phyloP scores from a whole-genome alignment of 2,888 invertebrate genomes.

The Drosophila limbata region DNA sequence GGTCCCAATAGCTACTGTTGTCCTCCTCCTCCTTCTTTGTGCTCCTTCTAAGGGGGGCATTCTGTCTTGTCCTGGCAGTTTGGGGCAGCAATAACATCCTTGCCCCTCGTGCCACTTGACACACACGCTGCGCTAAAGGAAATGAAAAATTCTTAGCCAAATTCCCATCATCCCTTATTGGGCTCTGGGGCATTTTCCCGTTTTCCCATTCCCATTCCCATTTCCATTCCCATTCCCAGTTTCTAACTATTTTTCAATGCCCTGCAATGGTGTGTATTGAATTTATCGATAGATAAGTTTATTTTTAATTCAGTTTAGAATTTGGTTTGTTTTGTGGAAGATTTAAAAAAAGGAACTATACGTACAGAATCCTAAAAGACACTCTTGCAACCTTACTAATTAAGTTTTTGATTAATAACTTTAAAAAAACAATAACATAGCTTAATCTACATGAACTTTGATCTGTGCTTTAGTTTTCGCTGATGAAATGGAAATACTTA shows the following conservation, averaged over 20 bases:
- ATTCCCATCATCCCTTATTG: slow-evolving; percentile 81
- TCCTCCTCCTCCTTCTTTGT: neutral
- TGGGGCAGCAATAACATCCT: slow-evolving; percentile 48
- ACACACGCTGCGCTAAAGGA: slow-evolving; percentile 63
- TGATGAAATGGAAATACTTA: too few species aligned
- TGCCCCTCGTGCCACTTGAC: slow-evolving; percentile 41
- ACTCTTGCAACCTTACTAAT: too few species aligned
- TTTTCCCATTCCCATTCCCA: slow-evolving; percentile 9
- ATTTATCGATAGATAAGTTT: neutral
- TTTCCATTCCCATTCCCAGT: slow-evolving; percentile 7
- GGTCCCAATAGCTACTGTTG: slow-evolving; percentile 11
- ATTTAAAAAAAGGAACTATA: too few species aligned
- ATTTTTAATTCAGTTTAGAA: too few species aligned
- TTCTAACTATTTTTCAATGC: slow-evolving; percentile 26
- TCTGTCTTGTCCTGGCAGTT: slow-evolving; percentile 4
- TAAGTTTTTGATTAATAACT: too few species aligned
- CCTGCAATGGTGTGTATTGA: slow-evolving; percentile 2
- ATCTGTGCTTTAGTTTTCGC: too few species aligned
- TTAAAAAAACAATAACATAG: too few species aligned
- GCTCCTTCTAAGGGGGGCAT: neutral
- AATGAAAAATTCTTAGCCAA: slow-evolving; percentile 79
- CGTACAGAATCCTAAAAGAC: too few species aligned
- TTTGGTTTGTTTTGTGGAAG: too few species aligned
- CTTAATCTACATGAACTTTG: too few species aligned
- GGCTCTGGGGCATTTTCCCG: slow-evolving; percentile 69